These are phyloP conservation scores for Volucella zonaria DNA, from an alignment of 2,888 invertebrate genomes.

Conservation along the genomic window DNA sequence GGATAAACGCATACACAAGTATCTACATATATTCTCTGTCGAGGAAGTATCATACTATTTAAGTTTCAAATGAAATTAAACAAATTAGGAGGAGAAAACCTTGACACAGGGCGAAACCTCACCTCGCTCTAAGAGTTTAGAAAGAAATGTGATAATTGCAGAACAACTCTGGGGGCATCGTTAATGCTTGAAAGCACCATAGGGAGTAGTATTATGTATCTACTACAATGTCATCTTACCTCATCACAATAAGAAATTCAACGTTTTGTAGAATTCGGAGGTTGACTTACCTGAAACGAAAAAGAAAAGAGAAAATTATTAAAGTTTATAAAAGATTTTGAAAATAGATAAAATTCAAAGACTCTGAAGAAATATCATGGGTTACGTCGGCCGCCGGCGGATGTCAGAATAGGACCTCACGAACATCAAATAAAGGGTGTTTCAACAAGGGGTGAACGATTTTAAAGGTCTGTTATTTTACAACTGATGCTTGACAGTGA, in stretches of 20 bases:
- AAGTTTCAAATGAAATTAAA: conserved; percentile 63
- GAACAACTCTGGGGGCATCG: too few relatives aligned
- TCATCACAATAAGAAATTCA: neutral
- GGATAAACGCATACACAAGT: conserved; percentile 28
- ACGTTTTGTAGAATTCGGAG: neutral
- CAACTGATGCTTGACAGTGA: too few relatives aligned
- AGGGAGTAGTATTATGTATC: too few relatives aligned
- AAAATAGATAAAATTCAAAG: too few relatives aligned
- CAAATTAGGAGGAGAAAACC: conserved; percentile 35
- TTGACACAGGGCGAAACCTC: neutral
- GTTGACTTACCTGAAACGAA: conserved; percentile 23
- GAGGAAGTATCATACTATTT: conserved; percentile 61
- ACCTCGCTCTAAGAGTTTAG: neutral
- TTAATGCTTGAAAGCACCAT: too few relatives aligned
- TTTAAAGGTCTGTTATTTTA: too few relatives aligned
- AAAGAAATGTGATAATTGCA: conserved; percentile 7
- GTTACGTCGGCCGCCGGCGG: too few relatives aligned
- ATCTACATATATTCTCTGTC: conserved; percentile 60
- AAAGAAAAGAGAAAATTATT: neutral
- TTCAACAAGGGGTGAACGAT: too few relatives aligned
- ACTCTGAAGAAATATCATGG: neutral
- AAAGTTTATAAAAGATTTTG: neutral
- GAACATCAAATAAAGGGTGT: too few relatives aligned
- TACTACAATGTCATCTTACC: neutral
- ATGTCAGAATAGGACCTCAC: too few relatives aligned